These are phyloP conservation scores for Siniperca obscura DNA, from an alignment of 2,797 vertebrate genomes.

Conservation along the genomic window DNA sequence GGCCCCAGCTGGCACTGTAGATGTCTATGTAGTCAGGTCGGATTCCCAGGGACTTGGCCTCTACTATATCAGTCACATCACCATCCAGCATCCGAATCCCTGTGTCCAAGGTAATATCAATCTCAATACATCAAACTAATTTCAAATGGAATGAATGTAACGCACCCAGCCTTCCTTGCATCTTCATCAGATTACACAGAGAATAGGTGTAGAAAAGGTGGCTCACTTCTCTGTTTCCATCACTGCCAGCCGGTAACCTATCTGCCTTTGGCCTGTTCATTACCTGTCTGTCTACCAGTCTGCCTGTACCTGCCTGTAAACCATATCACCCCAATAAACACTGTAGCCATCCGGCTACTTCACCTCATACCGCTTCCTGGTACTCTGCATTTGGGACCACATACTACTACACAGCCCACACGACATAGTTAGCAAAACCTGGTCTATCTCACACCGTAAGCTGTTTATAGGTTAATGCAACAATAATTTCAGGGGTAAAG, in stretches of 20 bases:
- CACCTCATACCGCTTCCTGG: too few species aligned
- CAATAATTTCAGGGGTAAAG: too few species aligned
- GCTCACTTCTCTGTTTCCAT: too few species aligned
- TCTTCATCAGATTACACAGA: neutral
- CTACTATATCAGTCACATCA: slow-evolving; percentile 88
- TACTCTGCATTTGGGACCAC: too few species aligned
- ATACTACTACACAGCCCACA: too few species aligned
- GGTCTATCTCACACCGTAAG: neutral
- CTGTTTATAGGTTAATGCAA: too few species aligned
- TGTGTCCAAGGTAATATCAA: slow-evolving; percentile 57
- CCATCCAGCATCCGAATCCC: slow-evolving; percentile 95
- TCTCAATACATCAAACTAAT: neutral
- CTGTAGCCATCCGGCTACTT: too few species aligned
- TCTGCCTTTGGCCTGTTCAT: too few species aligned
- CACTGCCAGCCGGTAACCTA: too few species aligned
- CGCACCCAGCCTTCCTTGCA: neutral
- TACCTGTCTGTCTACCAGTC: too few species aligned
- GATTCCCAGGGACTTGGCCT: slow-evolving; percentile 91
- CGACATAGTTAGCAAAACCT: neutral
- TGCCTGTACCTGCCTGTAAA: too few species aligned
- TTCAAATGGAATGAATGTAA: neutral
- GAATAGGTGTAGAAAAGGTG: neutral
- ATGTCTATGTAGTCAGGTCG: slow-evolving; percentile 90
- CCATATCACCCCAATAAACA: too few species aligned
- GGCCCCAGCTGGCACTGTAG: slow-evolving; percentile 96